Conservation (phyloP, 35 echinoderm and acorn worm species). For the Strongylocentrotus purpuratus region DNA sequence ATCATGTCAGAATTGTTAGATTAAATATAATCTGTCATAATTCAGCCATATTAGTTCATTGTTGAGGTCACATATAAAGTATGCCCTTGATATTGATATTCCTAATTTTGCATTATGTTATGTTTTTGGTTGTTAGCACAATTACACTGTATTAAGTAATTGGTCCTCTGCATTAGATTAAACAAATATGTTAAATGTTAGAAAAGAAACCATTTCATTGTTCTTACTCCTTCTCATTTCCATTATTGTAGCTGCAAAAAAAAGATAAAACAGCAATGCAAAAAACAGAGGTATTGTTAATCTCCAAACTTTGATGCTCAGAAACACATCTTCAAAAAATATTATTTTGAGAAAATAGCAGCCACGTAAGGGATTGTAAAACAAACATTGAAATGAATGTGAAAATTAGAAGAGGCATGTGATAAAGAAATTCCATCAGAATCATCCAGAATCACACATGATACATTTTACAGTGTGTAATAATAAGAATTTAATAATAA, state of each 20-base stretch:
- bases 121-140: neutral
- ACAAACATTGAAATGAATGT: neutral
- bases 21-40: neutral
- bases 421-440: too few species aligned
- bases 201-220: neutral
- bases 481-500: too few species aligned
- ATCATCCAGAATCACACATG: too few species aligned
- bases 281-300: conserved; percentile 51
- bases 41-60: neutral
- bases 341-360: neutral
- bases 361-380: neutral
- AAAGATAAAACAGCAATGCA: conserved; percentile 35
- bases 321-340: neutral
- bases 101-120: neutral
- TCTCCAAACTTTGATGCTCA: neutral
- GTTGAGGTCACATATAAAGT: neutral
- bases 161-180: neutral
- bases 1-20: too few species aligned
- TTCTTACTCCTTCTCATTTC: conserved; percentile 76
- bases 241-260: conserved; percentile 70
- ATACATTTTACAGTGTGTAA: too few species aligned
- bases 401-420: too few species aligned
- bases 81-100: neutral
- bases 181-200: conserved; percentile 19
- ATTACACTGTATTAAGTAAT: neutral